These are phyloP conservation scores for Agrotis exclamationis DNA, from an alignment of 2,888 invertebrate species.

Conservation along the genomic window DNA sequence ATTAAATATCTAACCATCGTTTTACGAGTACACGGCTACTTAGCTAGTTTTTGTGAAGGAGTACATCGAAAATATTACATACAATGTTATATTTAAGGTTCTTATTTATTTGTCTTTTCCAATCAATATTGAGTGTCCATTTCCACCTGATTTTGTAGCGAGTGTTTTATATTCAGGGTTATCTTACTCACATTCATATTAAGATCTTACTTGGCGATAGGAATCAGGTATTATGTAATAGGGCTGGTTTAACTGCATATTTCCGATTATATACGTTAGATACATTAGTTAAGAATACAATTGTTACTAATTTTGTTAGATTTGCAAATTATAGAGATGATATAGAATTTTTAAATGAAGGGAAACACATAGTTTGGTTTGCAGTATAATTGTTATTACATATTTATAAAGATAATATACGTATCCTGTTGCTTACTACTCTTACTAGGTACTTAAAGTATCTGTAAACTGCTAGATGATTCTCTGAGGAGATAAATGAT, in stretches of 20 bases:
- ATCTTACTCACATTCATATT: conserved; percentile 46
- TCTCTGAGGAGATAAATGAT: not conserved
- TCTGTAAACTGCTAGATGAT: not conserved
- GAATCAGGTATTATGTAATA: conserved; percentile 44
- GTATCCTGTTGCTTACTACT: not conserved
- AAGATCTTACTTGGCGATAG: conserved; percentile 41
- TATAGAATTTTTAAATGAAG: conserved; percentile 4
- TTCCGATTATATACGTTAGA: conserved; percentile 41
- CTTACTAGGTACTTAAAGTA: too few relatives aligned
- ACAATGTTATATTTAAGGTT: not conserved
- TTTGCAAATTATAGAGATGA: conserved; percentile 22
- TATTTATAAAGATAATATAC: not conserved
- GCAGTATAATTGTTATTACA: not conserved
- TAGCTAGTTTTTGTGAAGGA: conserved; percentile 28
- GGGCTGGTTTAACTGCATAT: conserved; percentile 31
- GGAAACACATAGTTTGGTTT: not conserved
- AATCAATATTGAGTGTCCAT: conserved; percentile 6
- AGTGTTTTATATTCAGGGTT: conserved; percentile 49
- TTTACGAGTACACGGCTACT: conserved; percentile 57
- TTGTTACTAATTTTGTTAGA: conserved; percentile 5
- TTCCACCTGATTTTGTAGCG: conserved; percentile 13
- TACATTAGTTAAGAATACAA: conserved; percentile 26
- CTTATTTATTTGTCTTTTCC: not conserved
- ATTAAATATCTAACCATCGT: conserved; percentile 77
- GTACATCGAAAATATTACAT: conserved; percentile 6